Evolutionary conservation across 2,113 vertebrate species (phyloP).

Genomic region (Turdus rufiventris): DNA sequence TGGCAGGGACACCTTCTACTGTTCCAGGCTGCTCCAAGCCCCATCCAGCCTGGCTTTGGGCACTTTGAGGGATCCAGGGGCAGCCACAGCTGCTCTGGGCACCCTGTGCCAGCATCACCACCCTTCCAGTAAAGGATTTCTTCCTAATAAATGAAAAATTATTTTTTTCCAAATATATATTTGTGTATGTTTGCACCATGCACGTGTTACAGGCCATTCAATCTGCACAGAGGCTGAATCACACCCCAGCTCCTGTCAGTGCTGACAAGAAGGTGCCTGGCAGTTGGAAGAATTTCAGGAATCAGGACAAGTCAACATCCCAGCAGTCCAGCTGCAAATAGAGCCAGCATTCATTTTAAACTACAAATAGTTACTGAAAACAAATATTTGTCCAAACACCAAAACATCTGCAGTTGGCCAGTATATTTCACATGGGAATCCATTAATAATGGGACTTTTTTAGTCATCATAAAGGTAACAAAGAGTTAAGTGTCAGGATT

Average conservation of each 20-base stretch:
- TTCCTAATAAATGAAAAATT: neutral
- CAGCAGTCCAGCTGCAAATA: neutral
- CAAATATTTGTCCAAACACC: neutral
- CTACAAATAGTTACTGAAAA: neutral
- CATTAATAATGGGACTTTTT: neutral
- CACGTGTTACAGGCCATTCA: neutral
- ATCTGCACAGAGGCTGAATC: neutral
- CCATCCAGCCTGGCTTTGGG: fast-evolving
- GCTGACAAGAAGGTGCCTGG: neutral
- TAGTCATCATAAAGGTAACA: neutral
- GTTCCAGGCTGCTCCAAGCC: neutral
- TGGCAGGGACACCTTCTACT: neutral
- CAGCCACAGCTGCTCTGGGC: neutral
- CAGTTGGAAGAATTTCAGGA: neutral
- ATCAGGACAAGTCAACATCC: neutral
- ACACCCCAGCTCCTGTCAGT: neutral
- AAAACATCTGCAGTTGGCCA: neutral
- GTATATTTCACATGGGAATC: neutral
- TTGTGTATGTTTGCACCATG: neutral
- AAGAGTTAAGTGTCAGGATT: neutral
- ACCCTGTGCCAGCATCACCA: neutral
- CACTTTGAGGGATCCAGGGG: neutral
- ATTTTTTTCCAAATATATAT: neutral
- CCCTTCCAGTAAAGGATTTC: neutral
- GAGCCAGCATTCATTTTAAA: neutral